Percentiles rank a stretch among this genome's conserved stretches.
These are phyloP conservation scores for Parauchenoglanis ngamensis DNA, from an alignment of 2,797 vertebrate species.

Conservation along the genomic window DNA sequence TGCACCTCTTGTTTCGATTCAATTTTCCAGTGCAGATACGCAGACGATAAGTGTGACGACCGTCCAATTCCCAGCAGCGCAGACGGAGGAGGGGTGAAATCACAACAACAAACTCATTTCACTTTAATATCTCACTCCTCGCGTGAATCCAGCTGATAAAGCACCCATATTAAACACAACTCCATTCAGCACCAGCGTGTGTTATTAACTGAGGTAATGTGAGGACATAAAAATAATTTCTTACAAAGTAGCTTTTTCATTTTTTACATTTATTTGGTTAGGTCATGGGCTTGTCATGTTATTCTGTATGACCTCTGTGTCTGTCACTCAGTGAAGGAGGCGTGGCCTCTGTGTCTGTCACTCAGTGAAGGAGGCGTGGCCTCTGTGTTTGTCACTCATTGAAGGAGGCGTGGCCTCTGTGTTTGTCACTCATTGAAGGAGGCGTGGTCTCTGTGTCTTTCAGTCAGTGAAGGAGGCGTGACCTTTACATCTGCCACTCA, in stretches of 20 bases:
- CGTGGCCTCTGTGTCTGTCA: neutral
- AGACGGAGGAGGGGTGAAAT: slow-evolving; percentile 28
- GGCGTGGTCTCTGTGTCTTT: neutral
- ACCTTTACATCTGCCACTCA: neutral
- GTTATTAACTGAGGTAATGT: slow-evolving; percentile 67
- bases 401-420: neutral
- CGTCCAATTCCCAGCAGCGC: slow-evolving; percentile 61
- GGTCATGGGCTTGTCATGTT: neutral
- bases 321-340: too few relatives aligned
- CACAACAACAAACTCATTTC: slow-evolving; percentile 54
- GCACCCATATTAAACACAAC: slow-evolving; percentile 69
- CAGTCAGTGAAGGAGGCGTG: neutral
- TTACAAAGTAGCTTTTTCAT: neutral
- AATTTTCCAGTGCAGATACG: slow-evolving; percentile 72
- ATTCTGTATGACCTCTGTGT: neutral
- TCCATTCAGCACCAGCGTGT: slow-evolving; percentile 60
- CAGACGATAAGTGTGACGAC: slow-evolving; percentile 64
- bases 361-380: neutral
- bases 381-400: neutral
- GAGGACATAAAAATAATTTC: slow-evolving; percentile 61
- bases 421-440: neutral
- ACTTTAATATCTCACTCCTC: slow-evolving; percentile 57
- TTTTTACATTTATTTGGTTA: neutral
- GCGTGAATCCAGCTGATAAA: slow-evolving; percentile 67
- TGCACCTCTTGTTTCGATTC: slow-evolving; percentile 75